phyloP scores from a whole-genome alignment of 1,140 invertebrate species.

The Danaus melanippus region DNA sequence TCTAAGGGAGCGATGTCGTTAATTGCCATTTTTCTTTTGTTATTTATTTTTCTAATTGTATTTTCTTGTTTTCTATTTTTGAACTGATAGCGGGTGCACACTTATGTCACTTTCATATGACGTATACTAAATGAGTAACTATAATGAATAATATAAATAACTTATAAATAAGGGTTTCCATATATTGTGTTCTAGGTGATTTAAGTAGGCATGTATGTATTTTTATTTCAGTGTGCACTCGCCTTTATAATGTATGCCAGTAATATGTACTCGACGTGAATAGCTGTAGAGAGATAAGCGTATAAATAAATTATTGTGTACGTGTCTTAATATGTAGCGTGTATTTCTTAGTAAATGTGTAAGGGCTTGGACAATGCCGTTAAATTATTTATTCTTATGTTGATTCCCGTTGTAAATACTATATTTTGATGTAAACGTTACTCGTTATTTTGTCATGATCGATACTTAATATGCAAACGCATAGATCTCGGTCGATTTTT shows the following conservation, averaged over 20 bases:
- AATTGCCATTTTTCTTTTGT: slow-evolving; percentile 64
- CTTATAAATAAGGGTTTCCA: too few relatives aligned
- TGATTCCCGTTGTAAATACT: slow-evolving; percentile 66
- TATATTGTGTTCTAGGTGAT: too few relatives aligned
- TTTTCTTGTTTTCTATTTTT: slow-evolving; percentile 47
- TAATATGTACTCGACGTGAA: slow-evolving; percentile 51
- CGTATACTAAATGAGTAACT: too few relatives aligned
- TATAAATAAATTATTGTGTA: slow-evolving; percentile 64
- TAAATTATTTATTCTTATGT: slow-evolving; percentile 72
- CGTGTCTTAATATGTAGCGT: slow-evolving; percentile 59
- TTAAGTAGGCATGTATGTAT: too few relatives aligned
- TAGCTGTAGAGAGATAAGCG: slow-evolving; percentile 49
- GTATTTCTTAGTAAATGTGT: slow-evolving; percentile 62
- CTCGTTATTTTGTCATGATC: slow-evolving; percentile 63
- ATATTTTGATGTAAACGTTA: slow-evolving; percentile 63
- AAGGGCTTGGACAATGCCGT: slow-evolving; percentile 63
- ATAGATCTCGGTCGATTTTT: slow-evolving; percentile 54
- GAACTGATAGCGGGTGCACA: slow-evolving; percentile 33
- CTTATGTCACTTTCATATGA: slow-evolving; percentile 1
- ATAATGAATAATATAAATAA: too few relatives aligned
- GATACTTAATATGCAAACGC: slow-evolving; percentile 46
- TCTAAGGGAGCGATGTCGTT: slow-evolving; percentile 43
- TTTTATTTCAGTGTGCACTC: slow-evolving; percentile 23
- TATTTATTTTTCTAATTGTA: slow-evolving; percentile 68
- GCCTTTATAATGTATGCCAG: slow-evolving; percentile 56